Evolutionary conservation across 30 jellyfish, hydroid and myxozoan genomes (phyloP), one percentile per base, ranked within the genome.

Genomic region (Haliclystus octoradiatus): DNA sequence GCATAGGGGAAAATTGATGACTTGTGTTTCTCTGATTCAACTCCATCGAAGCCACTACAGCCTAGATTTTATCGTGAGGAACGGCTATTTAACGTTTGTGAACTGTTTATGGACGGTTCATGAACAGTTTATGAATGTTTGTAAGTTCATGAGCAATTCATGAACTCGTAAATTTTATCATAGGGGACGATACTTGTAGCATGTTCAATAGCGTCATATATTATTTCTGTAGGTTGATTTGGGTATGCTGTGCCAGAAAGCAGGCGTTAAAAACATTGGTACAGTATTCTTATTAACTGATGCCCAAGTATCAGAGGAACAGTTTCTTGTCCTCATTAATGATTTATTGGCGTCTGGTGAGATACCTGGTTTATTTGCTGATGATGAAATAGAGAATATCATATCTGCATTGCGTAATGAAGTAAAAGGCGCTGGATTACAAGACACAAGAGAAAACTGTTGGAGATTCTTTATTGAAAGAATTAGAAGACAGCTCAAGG

Each of bases 341-440:
- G 98, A 89, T 57, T 63, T 89, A 30, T 74, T 89, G 72, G 94
- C 98, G 1, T 89, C 98, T 70, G 98, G 98, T 52, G 98, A 89
- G 49, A 77, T 89, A 24, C 98, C 98, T 1, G 98, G 95, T 2
- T 65, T 89, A 34, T 81, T 80, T 50, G 88, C 98, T 63, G 98
- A 89, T 73, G 98, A 89, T 47, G 98, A 89, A 40, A 82, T 89
- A 27, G 98, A 89, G 70, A 89, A 89, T 63, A 81, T 89, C 22
- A 89, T 89, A 28, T 50, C 85, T 23, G 83, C 95, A 30, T 52
- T 89, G 35, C 88, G 98, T 14, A 81, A 81, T 61, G 98, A 89
- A 89, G 95, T 81, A 25, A 89, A 89, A 72, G 98, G 98, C 2
- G 50, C 98, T 34, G 98, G 98, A 9, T 62, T 81, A 62, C 98